Percentiles rank a stretch among this genome's conserved stretches.
Evolutionary conservation across 2,797 vertebrate species (phyloP).

Genomic region (Masticophis lateralis): DNA sequence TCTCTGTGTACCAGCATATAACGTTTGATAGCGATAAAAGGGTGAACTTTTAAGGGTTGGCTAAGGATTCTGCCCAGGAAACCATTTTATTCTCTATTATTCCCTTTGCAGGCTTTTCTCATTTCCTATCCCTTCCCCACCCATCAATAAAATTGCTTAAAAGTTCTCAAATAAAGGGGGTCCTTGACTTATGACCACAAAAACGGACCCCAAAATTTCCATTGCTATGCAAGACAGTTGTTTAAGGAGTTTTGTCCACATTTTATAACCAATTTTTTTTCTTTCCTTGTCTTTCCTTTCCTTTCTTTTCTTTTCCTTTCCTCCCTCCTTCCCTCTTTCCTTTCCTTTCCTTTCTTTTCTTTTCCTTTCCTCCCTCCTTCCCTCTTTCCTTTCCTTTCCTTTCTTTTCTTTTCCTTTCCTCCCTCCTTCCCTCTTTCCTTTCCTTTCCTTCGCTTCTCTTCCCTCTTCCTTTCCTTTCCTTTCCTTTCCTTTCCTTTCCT

Average conservation of each 20-base stretch:
- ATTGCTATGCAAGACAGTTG: not conserved
- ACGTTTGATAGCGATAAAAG: not conserved
- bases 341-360: too few species aligned
- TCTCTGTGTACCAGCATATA: not conserved
- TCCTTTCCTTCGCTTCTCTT: too few species aligned
- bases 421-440: not conserved
- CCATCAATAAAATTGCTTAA: not conserved
- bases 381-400: not conserved
- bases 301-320: too few species aligned
- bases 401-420: not conserved
- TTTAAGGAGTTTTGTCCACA: not conserved
- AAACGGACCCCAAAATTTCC: not conserved
- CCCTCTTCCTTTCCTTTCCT: too few species aligned
- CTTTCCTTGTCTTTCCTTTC: too few species aligned
- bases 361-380: too few species aligned
- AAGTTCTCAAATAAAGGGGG: not conserved
- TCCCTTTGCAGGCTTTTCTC: not conserved
- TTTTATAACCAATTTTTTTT: not conserved
- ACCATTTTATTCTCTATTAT: not conserved
- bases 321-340: too few species aligned
- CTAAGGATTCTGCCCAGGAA: not conserved
- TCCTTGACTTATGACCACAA: not conserved
- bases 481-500: too few species aligned
- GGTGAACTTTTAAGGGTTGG: not conserved
- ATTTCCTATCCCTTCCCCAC: not conserved